phyloP scores from a whole-genome alignment of 2,113 vertebrate genomes.

The Coregonus clupeaformis region DNA sequence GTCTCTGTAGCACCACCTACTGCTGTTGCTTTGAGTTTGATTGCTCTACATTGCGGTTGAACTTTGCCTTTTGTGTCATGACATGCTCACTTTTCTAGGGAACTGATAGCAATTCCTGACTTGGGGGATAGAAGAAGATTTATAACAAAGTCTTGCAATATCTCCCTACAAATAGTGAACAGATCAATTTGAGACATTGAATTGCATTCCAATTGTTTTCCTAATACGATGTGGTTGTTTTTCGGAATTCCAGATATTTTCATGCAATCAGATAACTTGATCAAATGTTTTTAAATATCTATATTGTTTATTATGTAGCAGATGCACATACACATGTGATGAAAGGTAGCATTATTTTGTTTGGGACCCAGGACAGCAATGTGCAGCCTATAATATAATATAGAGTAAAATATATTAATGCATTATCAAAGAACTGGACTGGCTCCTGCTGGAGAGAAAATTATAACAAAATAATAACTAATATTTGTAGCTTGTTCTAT shows the following conservation, averaged over 20 bases:
- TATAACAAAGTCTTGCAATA: neutral
- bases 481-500: slow-evolving; percentile 20
- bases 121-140: neutral
- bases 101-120: neutral
- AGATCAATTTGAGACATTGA: too few relatives aligned
- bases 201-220: too few relatives aligned
- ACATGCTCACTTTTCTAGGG: neutral
- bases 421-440: slow-evolving; percentile 32
- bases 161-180: neutral
- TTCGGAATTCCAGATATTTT: neutral
- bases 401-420: slow-evolving; percentile 3
- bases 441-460: slow-evolving; percentile 41
- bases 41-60: neutral
- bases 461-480: slow-evolving; percentile 5
- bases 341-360: neutral
- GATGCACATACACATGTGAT: neutral
- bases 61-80: neutral
- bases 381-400: slow-evolving; percentile 1
- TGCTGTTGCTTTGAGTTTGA: neutral
- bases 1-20: neutral
- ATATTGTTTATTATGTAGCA: neutral
- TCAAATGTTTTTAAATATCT: neutral
- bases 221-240: too few relatives aligned
- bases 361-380: slow-evolving; percentile 2
- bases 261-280: neutral